Evolutionary conservation across 2,113 vertebrate genomes (phyloP), one percentile per base, ranked within the genome.

Genomic region (Leptosomus discolor): DNA sequence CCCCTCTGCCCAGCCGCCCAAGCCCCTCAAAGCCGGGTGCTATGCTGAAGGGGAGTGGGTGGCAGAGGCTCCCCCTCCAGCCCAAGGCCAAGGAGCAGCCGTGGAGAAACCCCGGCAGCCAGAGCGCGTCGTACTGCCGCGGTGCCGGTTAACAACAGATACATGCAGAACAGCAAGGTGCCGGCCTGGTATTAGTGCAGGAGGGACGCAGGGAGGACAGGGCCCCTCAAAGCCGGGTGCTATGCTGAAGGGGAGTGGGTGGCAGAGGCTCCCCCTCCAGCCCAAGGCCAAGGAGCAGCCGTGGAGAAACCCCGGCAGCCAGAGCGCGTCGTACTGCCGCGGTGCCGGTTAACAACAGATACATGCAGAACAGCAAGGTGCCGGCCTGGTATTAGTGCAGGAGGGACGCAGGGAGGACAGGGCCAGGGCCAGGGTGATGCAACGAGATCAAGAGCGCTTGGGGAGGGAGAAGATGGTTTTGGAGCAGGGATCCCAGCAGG

Each of bases 81-180:
- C 78, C 77, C 15, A 5, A 60, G 69, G 81, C 24, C 48, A 46
- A 61, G 75, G 48, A 64, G 43, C 71, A 48, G 70, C 23, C 2
- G 2, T 46, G 39, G 53, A 67, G 50, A 63, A 60, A 24, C 23
- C 74, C 53, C 17, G 3, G n/a, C 13, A 6, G 39, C 45, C 3
- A 3, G 70, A 53, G 76, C 58, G 2, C 15, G 3, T 45, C 5
- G 15, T 37, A n/a, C 37, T 41, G 84, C 81, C 51, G 32, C 20
- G 9, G 86, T 80, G 48, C 88, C 20, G 83, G 68, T 45, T 75
- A 37, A 79, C 61, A 94, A 97, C 88, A 91, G 96, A 65, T 74
- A 96, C 97, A 97, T 98, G 97, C 97, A 97, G 92, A 96, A 96
- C 69, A 97, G 94, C 95, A 83, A 97, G 90, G 95, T 94, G 96